These are phyloP conservation scores for Suillia variegata DNA, from an alignment of 2,888 invertebrate species.

Conservation along the genomic window DNA sequence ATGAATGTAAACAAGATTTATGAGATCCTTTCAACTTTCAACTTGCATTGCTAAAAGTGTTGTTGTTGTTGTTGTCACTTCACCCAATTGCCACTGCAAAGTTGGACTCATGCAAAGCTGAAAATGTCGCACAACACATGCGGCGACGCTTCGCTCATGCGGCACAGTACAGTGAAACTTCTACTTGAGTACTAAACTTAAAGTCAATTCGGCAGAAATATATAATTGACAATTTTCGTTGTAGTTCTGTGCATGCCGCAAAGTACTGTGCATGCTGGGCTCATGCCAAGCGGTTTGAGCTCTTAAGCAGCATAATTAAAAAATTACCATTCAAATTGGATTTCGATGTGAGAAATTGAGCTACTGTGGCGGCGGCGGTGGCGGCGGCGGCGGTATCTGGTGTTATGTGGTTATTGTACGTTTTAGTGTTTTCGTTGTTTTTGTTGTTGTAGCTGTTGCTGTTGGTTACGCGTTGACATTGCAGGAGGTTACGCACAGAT, in stretches of 20 bases:
- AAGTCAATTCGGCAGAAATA: no score
- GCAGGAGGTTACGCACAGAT: constrained; percentile 14
- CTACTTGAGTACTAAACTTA: no score
- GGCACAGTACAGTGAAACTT: no score
- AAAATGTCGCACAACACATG: constrained; percentile 13
- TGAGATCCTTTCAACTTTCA: constrained; percentile 55
- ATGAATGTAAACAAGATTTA: no score
- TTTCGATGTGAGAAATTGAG: neutral
- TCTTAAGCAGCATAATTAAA: no score
- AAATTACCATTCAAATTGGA: neutral
- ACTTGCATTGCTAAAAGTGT: constrained; percentile 32
- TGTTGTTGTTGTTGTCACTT: constrained; percentile 1
- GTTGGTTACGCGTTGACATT: constrained; percentile 10
- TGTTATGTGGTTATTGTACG: no score
- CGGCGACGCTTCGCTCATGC: constrained; percentile 9
- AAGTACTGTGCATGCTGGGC: constrained; percentile 3
- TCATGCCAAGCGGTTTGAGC: neutral
- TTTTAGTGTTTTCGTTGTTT: no score
- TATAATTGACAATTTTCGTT: no score
- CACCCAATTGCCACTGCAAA: constrained; percentile 19
- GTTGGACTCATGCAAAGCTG: constrained; percentile 39
- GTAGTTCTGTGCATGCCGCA: no score
- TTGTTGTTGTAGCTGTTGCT: neutral
- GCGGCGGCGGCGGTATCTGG: no score
- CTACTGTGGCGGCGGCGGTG: neutral